Evolutionary conservation across 2,888 invertebrate genomes (phyloP).

Genomic region (Pycnomerus fuliginosus): DNA sequence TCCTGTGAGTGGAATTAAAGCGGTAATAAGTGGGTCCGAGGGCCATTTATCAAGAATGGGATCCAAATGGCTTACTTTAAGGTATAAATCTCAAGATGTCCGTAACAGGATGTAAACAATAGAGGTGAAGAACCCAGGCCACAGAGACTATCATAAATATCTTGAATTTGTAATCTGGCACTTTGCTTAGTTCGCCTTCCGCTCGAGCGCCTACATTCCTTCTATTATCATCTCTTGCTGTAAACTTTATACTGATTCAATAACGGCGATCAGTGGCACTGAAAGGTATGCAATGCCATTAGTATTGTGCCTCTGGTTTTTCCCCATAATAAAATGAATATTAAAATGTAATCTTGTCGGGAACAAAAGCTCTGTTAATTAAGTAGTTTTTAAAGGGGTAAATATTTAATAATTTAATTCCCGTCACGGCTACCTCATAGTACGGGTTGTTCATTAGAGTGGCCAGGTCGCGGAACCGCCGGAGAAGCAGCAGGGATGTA

Average conservation of each 20-base stretch:
- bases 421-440: constrained; percentile 22
- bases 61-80: constrained; percentile 40
- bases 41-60: constrained; percentile 41
- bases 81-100: constrained; percentile 52
- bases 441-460: constrained; percentile 38
- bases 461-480: constrained; percentile 36
- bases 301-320: constrained; percentile 3
- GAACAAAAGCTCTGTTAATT: constrained; percentile 24
- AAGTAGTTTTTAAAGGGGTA: constrained; percentile 27
- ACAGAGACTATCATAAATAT: constrained; percentile 53
- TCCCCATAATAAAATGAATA: constrained; percentile 21
- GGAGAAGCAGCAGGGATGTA: constrained; percentile 9
- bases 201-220: constrained; percentile 48
- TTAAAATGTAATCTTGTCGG: constrained; percentile 16
- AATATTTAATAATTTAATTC: constrained; percentile 28
- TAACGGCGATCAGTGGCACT: constrained; percentile 25
- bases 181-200: constrained; percentile 47
- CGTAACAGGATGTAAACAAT: constrained; percentile 54
- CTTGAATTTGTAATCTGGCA: constrained; percentile 51
- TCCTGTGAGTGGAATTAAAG: constrained; percentile 21
- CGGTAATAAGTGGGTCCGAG: constrained; percentile 33
- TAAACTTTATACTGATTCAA: constrained; percentile 31
- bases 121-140: constrained; percentile 51
- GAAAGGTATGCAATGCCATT: constrained; percentile 18
- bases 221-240: constrained; percentile 41